phyloP scores from a whole-genome alignment of 2,888 invertebrate species.

The Mythimna albipuncta region DNA sequence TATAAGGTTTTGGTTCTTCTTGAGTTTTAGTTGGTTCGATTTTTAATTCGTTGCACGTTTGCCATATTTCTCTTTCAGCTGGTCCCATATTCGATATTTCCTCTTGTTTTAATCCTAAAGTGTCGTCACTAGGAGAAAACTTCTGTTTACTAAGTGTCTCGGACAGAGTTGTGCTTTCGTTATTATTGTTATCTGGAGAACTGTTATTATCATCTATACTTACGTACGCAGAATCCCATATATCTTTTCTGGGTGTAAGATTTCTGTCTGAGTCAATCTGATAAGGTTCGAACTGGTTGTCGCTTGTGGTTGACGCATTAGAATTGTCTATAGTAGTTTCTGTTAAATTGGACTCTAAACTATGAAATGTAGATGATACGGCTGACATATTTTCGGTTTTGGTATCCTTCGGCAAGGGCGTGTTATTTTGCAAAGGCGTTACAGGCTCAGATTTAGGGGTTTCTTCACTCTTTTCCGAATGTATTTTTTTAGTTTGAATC shows the following conservation, averaged over 20 bases:
- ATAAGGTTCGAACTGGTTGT: conserved; percentile 68
- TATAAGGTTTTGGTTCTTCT: conserved; percentile 74
- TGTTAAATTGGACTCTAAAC: conserved; percentile 76
- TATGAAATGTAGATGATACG: conserved; percentile 76
- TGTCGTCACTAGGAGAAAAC: conserved; percentile 69
- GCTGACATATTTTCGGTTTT: conserved; percentile 62
- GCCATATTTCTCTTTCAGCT: conserved; percentile 87
- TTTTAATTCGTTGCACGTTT: conserved; percentile 78
- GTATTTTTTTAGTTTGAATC: conserved; percentile 37
- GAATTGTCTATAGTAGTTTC: conserved; percentile 71
- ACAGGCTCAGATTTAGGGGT: conserved; percentile 66
- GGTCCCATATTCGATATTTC: conserved; percentile 84
- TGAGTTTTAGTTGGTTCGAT: conserved; percentile 65
- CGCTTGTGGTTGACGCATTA: conserved; percentile 69
- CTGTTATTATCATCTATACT: conserved; percentile 88
- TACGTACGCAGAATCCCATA: conserved; percentile 90
- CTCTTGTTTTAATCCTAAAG: conserved; percentile 67
- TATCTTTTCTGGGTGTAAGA: conserved; percentile 82
- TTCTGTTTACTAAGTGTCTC: conserved; percentile 76
- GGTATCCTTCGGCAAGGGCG: conserved; percentile 50
- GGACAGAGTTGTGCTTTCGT: conserved; percentile 73
- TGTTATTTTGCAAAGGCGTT: conserved; percentile 67
- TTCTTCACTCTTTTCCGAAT: conserved; percentile 44
- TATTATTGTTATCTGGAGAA: conserved; percentile 85
- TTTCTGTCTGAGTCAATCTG: conserved; percentile 69